phyloP scores from a whole-genome alignment of 2,113 vertebrate species.

The Pontoporia blainvillei region DNA sequence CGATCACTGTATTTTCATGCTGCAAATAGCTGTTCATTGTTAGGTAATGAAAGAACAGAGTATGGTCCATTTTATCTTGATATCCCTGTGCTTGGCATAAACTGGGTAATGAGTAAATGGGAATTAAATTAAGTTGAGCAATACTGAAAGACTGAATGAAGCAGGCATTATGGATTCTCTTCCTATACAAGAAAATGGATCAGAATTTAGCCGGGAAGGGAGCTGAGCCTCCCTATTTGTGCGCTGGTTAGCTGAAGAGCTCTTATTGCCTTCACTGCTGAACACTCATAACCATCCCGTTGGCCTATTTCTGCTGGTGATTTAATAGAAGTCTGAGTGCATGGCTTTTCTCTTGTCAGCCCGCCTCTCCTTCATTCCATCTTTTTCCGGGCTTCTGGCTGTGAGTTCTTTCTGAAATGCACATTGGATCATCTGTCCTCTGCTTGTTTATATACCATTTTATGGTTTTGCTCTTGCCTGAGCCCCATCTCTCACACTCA shows the following conservation, averaged over 20 bases:
- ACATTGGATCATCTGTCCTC: neutral
- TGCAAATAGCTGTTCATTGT: neutral
- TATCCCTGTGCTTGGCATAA: neutral
- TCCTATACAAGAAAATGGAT: neutral
- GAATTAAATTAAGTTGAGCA: neutral
- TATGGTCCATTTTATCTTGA: neutral
- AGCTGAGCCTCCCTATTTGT: neutral
- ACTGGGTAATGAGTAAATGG: neutral
- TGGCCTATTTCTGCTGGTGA: neutral
- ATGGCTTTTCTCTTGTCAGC: neutral
- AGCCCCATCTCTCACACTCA: neutral
- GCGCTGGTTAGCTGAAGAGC: neutral
- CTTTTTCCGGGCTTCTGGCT: neutral
- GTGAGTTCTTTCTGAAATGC: neutral
- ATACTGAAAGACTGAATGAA: neutral
- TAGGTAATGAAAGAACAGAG: neutral
- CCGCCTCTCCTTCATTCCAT: neutral
- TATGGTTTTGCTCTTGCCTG: neutral
- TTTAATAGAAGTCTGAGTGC: neutral
- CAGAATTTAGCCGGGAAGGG: neutral
- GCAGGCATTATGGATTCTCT: neutral
- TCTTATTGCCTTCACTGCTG: no score
- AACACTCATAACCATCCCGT: rapidly evolving
- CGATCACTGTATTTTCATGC: neutral
- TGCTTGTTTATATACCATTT: neutral